These are phyloP conservation scores for Leptopilina myrica DNA, from an alignment of 2,888 invertebrate genomes.

Conservation along the genomic window DNA sequence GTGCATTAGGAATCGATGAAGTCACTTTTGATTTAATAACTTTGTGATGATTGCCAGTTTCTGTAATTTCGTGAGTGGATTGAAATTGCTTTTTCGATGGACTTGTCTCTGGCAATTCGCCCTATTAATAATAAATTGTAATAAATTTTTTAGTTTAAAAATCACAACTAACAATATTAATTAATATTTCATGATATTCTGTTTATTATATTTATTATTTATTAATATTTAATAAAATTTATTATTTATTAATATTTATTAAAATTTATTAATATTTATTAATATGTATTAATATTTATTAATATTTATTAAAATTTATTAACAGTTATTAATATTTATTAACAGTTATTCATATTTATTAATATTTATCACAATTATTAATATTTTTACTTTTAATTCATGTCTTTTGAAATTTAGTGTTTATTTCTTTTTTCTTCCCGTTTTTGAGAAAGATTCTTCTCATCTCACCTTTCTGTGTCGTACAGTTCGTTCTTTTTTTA, in stretches of 20 bases:
- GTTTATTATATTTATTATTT: too few relatives aligned
- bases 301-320: too few relatives aligned
- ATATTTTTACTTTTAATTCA: too few relatives aligned
- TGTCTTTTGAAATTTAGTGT: too few relatives aligned
- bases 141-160: neutral
- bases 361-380: too few relatives aligned
- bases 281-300: too few relatives aligned
- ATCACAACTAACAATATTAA: neutral
- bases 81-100: slow-evolving; percentile 44
- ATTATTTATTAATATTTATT: too few relatives aligned
- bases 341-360: too few relatives aligned
- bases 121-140: slow-evolving; percentile 1
- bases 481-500: slow-evolving; percentile 47
- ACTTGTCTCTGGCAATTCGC: slow-evolving; percentile 34
- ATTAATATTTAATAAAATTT: too few relatives aligned
- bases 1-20: slow-evolving; percentile 47
- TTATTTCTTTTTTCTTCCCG: neutral
- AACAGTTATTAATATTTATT: too few relatives aligned
- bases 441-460: neutral
- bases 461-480: slow-evolving; percentile 57
- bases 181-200: too few relatives aligned
- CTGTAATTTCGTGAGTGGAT: slow-evolving; percentile 37
- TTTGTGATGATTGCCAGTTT: slow-evolving; percentile 49
- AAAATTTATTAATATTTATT: too few relatives aligned
- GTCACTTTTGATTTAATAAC: slow-evolving; percentile 47